phyloP scores from a whole-genome alignment of 2,113 vertebrate species.

The Brienomyrus longianalis region DNA sequence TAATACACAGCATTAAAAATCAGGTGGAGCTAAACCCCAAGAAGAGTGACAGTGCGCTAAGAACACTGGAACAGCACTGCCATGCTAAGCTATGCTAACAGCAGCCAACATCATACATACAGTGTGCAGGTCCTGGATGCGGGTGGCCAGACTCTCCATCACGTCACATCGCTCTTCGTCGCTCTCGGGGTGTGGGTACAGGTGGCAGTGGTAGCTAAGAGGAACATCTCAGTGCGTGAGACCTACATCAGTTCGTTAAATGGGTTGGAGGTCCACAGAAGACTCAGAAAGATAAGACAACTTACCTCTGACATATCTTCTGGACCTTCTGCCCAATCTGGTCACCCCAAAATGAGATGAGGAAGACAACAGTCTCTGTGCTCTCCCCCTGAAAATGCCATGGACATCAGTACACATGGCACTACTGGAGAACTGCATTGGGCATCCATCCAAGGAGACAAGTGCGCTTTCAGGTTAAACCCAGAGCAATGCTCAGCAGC shows the following conservation, averaged over 20 bases:
- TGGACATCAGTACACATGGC: neutral
- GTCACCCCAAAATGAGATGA: slow-evolving; percentile 95
- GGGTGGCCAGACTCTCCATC: slow-evolving; percentile 75
- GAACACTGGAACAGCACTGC: neutral
- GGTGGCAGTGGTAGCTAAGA: slow-evolving; percentile 85
- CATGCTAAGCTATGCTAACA: neutral
- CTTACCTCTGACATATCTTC: slow-evolving; percentile 96
- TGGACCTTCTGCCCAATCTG: slow-evolving; percentile 95
- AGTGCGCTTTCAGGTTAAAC: neutral
- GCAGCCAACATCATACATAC: slow-evolving; percentile 51
- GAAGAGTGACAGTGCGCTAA: neutral
- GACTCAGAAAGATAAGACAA: neutral
- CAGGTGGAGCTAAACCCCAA: neutral
- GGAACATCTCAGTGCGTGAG: neutral
- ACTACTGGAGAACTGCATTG: neutral
- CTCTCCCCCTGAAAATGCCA: slow-evolving; percentile 70
- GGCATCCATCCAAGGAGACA: neutral
- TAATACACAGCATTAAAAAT: neutral
- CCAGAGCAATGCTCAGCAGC: neutral
- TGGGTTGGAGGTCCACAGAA: neutral
- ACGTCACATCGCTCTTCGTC: slow-evolving; percentile 75
- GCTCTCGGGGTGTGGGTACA: slow-evolving; percentile 85
- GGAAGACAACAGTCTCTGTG: slow-evolving; percentile 83
- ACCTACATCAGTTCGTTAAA: neutral
- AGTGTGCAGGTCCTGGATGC: slow-evolving; percentile 84